These are phyloP conservation scores for Crenichthys baileyi DNA, from an alignment of 2,797 vertebrate genomes.

Conservation along the genomic window DNA sequence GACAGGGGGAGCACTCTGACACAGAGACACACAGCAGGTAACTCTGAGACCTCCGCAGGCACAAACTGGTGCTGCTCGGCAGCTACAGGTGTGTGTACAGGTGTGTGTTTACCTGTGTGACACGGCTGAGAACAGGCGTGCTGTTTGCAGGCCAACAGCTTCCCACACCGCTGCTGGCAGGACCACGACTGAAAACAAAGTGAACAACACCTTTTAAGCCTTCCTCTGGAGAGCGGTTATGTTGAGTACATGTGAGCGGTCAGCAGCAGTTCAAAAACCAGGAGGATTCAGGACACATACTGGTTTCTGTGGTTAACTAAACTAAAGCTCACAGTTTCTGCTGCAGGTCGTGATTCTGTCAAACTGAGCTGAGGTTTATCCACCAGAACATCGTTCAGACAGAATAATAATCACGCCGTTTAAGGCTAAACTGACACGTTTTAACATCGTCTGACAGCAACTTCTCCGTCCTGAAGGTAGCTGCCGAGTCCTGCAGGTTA, in stretches of 20 bases:
- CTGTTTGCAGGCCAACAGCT: slow-evolving; percentile 84
- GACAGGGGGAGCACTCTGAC: slow-evolving; percentile 86
- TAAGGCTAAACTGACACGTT: no score
- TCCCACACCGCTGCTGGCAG: slow-evolving; percentile 83
- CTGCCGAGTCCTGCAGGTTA: background rate
- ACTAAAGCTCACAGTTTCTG: no score
- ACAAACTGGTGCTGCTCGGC: no score
- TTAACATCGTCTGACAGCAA: background rate
- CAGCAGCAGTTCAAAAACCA: no score
- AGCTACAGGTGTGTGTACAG: background rate
- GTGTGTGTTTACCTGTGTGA: slow-evolving; percentile 83
- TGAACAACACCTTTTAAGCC: background rate
- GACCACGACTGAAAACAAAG: slow-evolving; percentile 81
- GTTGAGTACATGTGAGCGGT: no score
- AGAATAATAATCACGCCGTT: no score
- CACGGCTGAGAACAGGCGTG: slow-evolving; percentile 88
- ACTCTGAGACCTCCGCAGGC: background rate
- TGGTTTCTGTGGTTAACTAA: no score
- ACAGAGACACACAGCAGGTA: slow-evolving; percentile 18
- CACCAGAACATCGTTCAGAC: no score
- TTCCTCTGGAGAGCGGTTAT: no score
- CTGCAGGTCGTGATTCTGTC: no score
- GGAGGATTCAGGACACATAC: no score
- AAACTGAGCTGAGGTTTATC: no score
- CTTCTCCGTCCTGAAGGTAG: background rate